These are phyloP conservation scores for Gymnobelideus leadbeateri DNA, from an alignment of 2,113 vertebrate genomes.

Conservation along the genomic window DNA sequence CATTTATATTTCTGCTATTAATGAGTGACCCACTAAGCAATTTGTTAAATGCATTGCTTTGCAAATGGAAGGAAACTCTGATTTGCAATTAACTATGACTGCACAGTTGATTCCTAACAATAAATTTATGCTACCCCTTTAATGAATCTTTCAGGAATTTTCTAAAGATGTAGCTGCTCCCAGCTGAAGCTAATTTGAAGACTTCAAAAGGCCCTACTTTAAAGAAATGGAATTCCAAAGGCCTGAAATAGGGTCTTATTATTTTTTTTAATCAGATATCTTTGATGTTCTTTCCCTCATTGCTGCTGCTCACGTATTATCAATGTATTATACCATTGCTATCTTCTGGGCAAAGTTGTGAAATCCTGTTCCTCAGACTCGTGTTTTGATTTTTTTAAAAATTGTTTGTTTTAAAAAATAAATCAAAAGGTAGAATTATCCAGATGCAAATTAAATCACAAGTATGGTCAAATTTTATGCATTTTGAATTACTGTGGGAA, in stretches of 20 bases:
- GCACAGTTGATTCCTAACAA: slow-evolving; percentile 8
- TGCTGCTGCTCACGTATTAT: not conserved
- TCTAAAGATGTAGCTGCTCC: slow-evolving; percentile 5
- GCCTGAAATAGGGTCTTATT: not conserved
- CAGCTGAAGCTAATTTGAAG: slow-evolving; percentile 12
- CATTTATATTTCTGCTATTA: slow-evolving; percentile 2
- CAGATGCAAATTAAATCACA: slow-evolving; percentile 48
- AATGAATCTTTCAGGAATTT: slow-evolving; percentile 48
- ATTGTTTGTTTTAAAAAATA: not conserved
- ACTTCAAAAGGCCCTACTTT: not conserved
- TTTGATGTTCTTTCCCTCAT: not conserved
- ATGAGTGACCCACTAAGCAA: not conserved
- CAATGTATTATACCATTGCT: not conserved
- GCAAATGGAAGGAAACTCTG: slow-evolving; percentile 46
- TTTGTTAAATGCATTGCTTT: slow-evolving; percentile 46
- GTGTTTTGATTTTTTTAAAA: not conserved
- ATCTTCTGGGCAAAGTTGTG: not conserved
- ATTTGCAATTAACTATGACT: slow-evolving; percentile 40
- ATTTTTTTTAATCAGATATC: not conserved
- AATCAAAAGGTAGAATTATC: not conserved
- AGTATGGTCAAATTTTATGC: not conserved
- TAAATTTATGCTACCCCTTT: slow-evolving; percentile 3
- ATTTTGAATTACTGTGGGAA: not conserved
- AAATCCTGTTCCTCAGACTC: not conserved
- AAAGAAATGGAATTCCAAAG: not conserved